Evolutionary conservation across 2,797 vertebrate genomes (phyloP).

Genomic region (Synanceia verrucosa): DNA sequence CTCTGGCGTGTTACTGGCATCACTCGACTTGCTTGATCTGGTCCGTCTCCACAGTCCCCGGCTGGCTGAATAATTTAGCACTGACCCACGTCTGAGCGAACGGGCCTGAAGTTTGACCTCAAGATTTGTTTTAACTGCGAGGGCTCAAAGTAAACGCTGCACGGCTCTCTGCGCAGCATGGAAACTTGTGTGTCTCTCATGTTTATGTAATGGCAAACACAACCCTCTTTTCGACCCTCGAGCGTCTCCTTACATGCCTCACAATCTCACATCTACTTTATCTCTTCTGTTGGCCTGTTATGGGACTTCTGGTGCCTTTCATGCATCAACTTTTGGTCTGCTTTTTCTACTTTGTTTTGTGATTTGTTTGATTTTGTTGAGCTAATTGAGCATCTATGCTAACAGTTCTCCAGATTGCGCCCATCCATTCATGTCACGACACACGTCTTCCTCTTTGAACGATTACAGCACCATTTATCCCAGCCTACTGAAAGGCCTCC

Average conservation of each 20-base stretch:
- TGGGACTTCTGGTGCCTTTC: constrained; percentile 8
- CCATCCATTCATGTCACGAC: background rate
- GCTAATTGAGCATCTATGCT: background rate
- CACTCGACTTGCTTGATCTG: constrained; percentile 71
- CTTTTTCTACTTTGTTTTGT: constrained; percentile 12
- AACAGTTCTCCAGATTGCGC: constrained; percentile 11
- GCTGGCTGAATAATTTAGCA: constrained; percentile 78
- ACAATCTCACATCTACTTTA: constrained; percentile 39
- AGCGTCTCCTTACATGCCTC: constrained; percentile 21
- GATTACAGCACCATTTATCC: constrained; percentile 63
- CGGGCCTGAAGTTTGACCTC: constrained; percentile 76
- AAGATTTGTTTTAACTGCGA: constrained; percentile 70
- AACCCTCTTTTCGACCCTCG: constrained; percentile 39
- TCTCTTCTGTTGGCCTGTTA: background rate
- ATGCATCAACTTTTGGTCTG: constrained; percentile 2
- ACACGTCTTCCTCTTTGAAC: constrained; percentile 22
- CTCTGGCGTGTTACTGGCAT: constrained; percentile 65
- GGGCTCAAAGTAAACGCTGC: constrained; percentile 63
- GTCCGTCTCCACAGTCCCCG: constrained; percentile 55
- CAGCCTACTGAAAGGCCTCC: constrained; percentile 53
- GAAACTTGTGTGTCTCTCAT: constrained; percentile 63
- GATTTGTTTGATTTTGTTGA: background rate
- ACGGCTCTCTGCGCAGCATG: constrained; percentile 5
- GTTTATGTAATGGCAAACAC: constrained; percentile 75
- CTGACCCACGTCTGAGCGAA: constrained; percentile 66